These are phyloP conservation scores for Chaetophractus vellerosus DNA, from an alignment of 2,797 vertebrate species.

Conservation along the genomic window DNA sequence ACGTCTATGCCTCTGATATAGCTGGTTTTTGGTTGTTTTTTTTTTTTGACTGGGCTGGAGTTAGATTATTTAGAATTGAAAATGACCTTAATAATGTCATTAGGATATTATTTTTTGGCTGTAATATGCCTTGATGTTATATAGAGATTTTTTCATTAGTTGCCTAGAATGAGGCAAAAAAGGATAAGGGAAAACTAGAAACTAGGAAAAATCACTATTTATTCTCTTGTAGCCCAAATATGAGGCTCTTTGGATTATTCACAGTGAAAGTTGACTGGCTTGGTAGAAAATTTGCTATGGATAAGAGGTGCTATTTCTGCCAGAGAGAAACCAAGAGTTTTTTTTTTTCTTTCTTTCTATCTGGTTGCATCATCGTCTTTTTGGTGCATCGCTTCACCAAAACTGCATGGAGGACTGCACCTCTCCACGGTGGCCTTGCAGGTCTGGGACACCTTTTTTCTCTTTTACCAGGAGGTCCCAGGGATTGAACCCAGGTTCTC, in stretches of 20 bases:
- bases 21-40: too few relatives aligned
- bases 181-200: not conserved
- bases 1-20: not conserved
- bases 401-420: too few relatives aligned
- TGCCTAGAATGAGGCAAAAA: not conserved
- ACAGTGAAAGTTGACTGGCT: not conserved
- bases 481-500: too few relatives aligned
- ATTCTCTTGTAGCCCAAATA: not conserved
- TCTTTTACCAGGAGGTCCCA: too few relatives aligned
- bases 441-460: too few relatives aligned
- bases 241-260: not conserved
- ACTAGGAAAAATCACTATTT: constrained; percentile 2
- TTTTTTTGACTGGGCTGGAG: not conserved
- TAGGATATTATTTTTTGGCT: not conserved
- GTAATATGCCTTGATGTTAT: not conserved
- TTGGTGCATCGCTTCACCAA: too few relatives aligned
- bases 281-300: not conserved
- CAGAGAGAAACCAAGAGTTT: not conserved
- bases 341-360: too few relatives aligned
- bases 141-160: constrained; percentile 10
- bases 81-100: not conserved
- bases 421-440: too few relatives aligned
- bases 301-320: not conserved
- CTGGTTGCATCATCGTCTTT: too few relatives aligned
- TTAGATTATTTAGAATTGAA: not conserved